Evolutionary conservation across 1,140 invertebrate species (phyloP).

Genomic region (Halesus radiatus): DNA sequence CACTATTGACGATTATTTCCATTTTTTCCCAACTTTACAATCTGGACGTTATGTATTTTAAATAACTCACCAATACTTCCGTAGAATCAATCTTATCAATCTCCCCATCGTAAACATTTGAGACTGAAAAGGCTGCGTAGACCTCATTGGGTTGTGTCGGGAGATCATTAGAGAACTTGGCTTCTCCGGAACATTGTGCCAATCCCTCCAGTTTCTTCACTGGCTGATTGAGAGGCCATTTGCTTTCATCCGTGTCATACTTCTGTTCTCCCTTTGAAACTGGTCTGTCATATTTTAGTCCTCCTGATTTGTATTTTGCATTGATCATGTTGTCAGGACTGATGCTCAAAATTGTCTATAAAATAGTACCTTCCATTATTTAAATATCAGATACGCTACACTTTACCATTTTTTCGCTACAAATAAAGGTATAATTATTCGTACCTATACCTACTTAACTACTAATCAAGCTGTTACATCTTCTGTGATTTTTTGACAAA

Average conservation of each 20-base stretch:
- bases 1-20: too few relatives aligned
- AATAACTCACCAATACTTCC: slow-evolving; percentile 71
- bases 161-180: slow-evolving; percentile 76
- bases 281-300: slow-evolving; percentile 69
- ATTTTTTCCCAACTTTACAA: too few relatives aligned
- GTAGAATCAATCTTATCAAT: slow-evolving; percentile 73
- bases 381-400: too few relatives aligned
- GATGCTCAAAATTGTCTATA: neutral
- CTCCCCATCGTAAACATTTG: slow-evolving; percentile 60
- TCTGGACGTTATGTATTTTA: too few relatives aligned
- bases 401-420: too few relatives aligned
- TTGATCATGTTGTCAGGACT: neutral
- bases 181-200: slow-evolving; percentile 74
- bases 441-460: too few relatives aligned
- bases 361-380: neutral
- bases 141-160: slow-evolving; percentile 72
- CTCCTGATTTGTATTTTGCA: slow-evolving; percentile 67
- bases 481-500: too few relatives aligned
- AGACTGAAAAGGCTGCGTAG: slow-evolving; percentile 75
- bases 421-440: too few relatives aligned
- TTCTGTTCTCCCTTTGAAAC: slow-evolving; percentile 77
- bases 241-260: slow-evolving; percentile 76
- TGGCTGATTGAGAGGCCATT: slow-evolving; percentile 83
- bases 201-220: slow-evolving; percentile 79
- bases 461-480: too few relatives aligned